phyloP scores from a whole-genome alignment of 2,888 invertebrate genomes.

The Drosophila conformis region DNA sequence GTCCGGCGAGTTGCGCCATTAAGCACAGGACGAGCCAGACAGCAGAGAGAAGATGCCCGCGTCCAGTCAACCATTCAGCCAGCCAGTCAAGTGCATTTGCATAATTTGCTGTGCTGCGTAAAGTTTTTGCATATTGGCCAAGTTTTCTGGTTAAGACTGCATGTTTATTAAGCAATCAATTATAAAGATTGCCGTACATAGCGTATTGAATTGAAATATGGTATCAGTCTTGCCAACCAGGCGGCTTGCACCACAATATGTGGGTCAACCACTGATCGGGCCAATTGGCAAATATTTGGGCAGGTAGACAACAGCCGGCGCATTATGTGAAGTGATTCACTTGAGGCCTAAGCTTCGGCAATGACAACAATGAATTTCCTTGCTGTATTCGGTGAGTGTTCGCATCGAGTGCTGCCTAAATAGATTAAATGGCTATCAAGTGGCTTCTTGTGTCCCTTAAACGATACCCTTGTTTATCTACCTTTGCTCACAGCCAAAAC shows the following conservation, averaged over 20 bases:
- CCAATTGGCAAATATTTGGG: conserved; percentile 53
- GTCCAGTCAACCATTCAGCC: conserved; percentile 23
- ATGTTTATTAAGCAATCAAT: conserved; percentile 76
- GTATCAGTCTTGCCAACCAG: conserved; percentile 7
- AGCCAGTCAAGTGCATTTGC: conserved; percentile 69
- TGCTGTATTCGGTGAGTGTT: conserved; percentile 37
- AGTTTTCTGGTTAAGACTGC: conserved; percentile 57
- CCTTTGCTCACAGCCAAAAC: conserved; percentile 24
- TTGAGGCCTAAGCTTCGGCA: conserved; percentile 19
- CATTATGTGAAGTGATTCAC: conserved; percentile 30
- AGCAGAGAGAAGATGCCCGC: conserved; percentile 16
- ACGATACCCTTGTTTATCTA: conserved; percentile 68
- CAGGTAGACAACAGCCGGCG: conserved; percentile 12
- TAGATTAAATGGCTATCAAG: conserved; percentile 61
- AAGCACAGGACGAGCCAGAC: conserved; percentile 41
- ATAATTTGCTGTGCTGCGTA: conserved; percentile 63
- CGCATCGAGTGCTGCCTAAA: conserved; percentile 71
- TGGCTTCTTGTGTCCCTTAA: conserved; percentile 42
- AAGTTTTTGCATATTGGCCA: conserved; percentile 69
- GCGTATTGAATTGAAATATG: conserved; percentile 56
- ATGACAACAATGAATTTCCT: conserved; percentile 32
- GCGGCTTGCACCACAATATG: background rate
- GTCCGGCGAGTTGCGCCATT: conserved; percentile 67
- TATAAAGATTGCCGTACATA: conserved; percentile 44
- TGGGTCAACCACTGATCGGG: conserved; percentile 32